Evolutionary conservation across 2,113 vertebrate species (phyloP), one percentile per base, ranked within the genome.

Genomic region (Sminthopsis crassicaudata): DNA sequence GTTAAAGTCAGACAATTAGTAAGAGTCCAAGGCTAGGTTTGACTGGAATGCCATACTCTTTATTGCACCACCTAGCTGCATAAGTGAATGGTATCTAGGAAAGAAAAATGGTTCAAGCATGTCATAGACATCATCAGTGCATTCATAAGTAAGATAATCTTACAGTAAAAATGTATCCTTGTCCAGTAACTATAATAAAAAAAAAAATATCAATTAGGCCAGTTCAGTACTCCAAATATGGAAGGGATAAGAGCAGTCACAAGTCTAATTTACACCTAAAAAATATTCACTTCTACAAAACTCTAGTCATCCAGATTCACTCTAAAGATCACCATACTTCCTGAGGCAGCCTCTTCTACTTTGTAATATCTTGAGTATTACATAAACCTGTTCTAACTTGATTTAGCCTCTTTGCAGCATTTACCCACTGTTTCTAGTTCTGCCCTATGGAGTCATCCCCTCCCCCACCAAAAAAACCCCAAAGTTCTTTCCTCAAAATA

Each of bases 51-150:
- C 22, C 3, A 26, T 84, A 19, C 67, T 42, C 1, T 42, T 0
- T 42, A n/a, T 5, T 3, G 0, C n/a, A 14, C 0, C 36, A n/a
- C 14, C 16, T 76, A 76, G 19, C n/a, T 84, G 19, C 6, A 22
- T 84, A 42, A 19, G 19, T 23, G 7, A 84, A 23, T 42, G 5
- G 14, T 42, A 84, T 42, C 16, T 7, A 84, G 7, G 16, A 84
- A 84, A 84, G 3, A 16, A 22, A 23, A 7, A 6, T n/a, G 6
- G 0, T 84, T 23, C 67, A 42, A 6, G 36, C 0, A n/a, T n/a
- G 27, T 67, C 10, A 67, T 30, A 67, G 2, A 3, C 12, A 67
- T n/a, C n/a, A 14, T 36, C 14, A 67, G 12, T 14, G 4, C 36
- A 67, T 67, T 1, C 2, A 36, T 60, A 60, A 14, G 57, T 76